Evolutionary conservation across 2,888 invertebrate species (phyloP).

Genomic region (Carabus problematicus): DNA sequence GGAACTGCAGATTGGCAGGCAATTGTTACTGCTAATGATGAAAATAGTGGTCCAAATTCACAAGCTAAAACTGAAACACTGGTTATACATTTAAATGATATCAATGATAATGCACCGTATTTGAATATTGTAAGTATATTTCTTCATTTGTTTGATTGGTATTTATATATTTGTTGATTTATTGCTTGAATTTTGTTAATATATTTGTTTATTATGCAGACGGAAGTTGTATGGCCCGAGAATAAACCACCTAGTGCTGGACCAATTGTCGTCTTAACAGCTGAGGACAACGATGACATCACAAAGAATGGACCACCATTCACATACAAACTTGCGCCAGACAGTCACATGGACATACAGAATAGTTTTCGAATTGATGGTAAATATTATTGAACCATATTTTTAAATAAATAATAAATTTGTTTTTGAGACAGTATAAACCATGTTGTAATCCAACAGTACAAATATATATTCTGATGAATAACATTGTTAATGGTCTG

Average conservation of each 20-base stretch:
- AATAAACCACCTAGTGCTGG: slow-evolving; percentile 72
- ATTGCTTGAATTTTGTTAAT: slow-evolving; percentile 7
- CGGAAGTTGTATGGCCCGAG: slow-evolving; percentile 84
- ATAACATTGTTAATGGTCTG: slow-evolving; percentile 35
- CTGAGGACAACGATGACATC: slow-evolving; percentile 84
- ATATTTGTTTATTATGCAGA: slow-evolving; percentile 55
- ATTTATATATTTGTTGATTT: background rate
- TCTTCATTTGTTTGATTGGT: background rate
- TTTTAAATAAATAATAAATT: background rate
- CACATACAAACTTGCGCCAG: slow-evolving; percentile 71
- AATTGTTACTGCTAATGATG: slow-evolving; percentile 77
- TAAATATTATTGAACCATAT: slow-evolving; percentile 53
- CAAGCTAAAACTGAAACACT: slow-evolving; percentile 72
- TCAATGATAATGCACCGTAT: slow-evolving; percentile 94
- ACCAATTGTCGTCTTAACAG: slow-evolving; percentile 66
- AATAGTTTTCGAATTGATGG: slow-evolving; percentile 75
- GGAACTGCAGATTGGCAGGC: slow-evolving; percentile 84
- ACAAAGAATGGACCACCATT: slow-evolving; percentile 88
- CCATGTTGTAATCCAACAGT: no score
- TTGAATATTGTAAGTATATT: slow-evolving; percentile 71
- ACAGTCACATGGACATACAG: slow-evolving; percentile 72
- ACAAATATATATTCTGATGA: no score
- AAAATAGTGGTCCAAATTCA: slow-evolving; percentile 71
- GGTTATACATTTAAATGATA: slow-evolving; percentile 74
- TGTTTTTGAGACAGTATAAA: slow-evolving; percentile 16